phyloP scores from a whole-genome alignment of 2,113 vertebrate species.

The chimpanzee (Pan troglodytes) region NHGRI_mPanTro3-v2.1_pri NC_086015.1:101312001-101312500 shows the following conservation, averaged over 20 bases:
- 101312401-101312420: background rate
- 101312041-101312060: background rate
- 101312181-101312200: no score
- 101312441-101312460: background rate
- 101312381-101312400: background rate
- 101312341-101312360: background rate
- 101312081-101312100: background rate
- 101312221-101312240: fast-evolving
- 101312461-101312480: background rate
- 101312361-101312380: background rate
- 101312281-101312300: background rate
- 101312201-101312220: background rate
- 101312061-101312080: background rate
- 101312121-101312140: background rate
- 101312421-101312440: background rate
- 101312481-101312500: background rate
- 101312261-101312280: background rate
- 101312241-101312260: no score
- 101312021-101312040: background rate
- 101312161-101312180: background rate
- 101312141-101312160: background rate
- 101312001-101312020: background rate
- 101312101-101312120: background rate
- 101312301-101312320: background rate
- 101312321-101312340: background rate